Percentiles rank a stretch among this genome's conserved stretches.
phyloP scores from a whole-genome alignment of 2,888 invertebrate genomes.

The Lasioglossum oenotherae region DNA sequence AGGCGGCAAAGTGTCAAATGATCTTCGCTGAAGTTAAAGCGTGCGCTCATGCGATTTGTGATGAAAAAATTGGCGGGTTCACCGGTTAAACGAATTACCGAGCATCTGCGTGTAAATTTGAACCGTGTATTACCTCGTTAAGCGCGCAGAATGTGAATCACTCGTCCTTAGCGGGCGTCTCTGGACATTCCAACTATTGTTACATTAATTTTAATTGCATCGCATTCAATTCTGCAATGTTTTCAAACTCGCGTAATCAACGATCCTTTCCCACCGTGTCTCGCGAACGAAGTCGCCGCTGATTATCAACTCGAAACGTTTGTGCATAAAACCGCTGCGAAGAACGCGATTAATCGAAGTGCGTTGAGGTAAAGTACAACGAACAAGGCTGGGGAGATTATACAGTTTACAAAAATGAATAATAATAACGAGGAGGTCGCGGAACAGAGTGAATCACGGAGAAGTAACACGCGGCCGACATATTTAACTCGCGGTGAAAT shows the following conservation, averaged over 20 bases:
- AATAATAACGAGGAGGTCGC: background rate
- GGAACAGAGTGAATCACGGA: background rate
- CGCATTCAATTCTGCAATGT: background rate
- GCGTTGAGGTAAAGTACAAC: background rate
- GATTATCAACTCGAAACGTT: background rate
- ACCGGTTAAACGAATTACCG: slow-evolving; percentile 11
- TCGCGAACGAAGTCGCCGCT: background rate
- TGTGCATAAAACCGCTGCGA: background rate
- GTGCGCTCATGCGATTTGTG: background rate
- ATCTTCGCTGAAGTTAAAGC: background rate
- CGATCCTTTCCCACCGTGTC: background rate
- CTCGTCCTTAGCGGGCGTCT: background rate
- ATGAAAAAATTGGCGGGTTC: slow-evolving; percentile 10
- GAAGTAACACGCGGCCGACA: background rate
- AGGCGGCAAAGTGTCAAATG: background rate
- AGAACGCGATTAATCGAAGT: background rate
- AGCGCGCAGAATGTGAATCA: slow-evolving; percentile 2
- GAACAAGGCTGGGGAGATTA: background rate
- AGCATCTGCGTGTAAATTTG: background rate
- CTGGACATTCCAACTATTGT: background rate
- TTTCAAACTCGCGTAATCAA: background rate
- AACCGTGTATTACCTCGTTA: background rate
- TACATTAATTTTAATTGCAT: background rate
- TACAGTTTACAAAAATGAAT: background rate
- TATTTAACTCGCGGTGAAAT: slow-evolving; percentile 5